These are phyloP conservation scores for Brenthis daphne DNA, from an alignment of 2,888 invertebrate species.

Conservation along the genomic window DNA sequence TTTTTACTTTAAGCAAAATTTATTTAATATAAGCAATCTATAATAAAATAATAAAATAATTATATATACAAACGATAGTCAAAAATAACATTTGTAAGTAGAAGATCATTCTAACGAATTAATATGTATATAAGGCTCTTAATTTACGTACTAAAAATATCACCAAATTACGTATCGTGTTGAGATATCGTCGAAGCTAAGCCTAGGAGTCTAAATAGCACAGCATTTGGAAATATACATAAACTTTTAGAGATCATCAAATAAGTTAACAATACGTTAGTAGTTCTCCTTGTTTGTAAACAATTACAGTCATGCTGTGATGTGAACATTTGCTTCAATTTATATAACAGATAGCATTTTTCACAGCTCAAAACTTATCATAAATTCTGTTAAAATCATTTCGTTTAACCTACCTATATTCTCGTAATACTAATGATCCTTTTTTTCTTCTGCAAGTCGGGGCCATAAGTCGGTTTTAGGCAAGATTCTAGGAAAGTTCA, in stretches of 20 bases:
- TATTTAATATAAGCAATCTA: slow-evolving; percentile 63
- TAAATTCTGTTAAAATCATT: slow-evolving; percentile 25
- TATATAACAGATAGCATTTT: slow-evolving; percentile 8
- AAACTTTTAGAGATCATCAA: slow-evolving; percentile 70
- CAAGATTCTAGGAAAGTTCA: slow-evolving; percentile 68
- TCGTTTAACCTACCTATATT: slow-evolving; percentile 27
- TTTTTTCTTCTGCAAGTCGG: slow-evolving; percentile 62
- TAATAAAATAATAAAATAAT: slow-evolving; percentile 60
- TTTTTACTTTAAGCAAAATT: slow-evolving; percentile 53
- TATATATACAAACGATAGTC: slow-evolving; percentile 62
- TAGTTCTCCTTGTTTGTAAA: slow-evolving; percentile 37
- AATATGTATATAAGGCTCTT: slow-evolving; percentile 64
- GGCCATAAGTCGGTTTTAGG: slow-evolving; percentile 75
- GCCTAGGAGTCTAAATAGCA: slow-evolving; percentile 52
- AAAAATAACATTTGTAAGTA: slow-evolving; percentile 59
- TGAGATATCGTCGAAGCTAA: slow-evolving; percentile 69
- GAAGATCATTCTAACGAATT: slow-evolving; percentile 49
- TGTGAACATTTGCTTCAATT: slow-evolving; percentile 14
- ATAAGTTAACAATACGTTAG: slow-evolving; percentile 54
- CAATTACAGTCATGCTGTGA: slow-evolving; percentile 39
- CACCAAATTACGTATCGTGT: slow-evolving; percentile 79
- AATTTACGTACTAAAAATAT: slow-evolving; percentile 69
- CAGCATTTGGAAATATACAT: slow-evolving; percentile 56
- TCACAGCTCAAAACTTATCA: slow-evolving; percentile 27
- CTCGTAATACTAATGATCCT: slow-evolving; percentile 49